Percentiles rank a stretch among this genome's conserved stretches.
phyloP scores from a whole-genome alignment of 2,797 vertebrate species.

The Epinephelus coioides region DNA sequence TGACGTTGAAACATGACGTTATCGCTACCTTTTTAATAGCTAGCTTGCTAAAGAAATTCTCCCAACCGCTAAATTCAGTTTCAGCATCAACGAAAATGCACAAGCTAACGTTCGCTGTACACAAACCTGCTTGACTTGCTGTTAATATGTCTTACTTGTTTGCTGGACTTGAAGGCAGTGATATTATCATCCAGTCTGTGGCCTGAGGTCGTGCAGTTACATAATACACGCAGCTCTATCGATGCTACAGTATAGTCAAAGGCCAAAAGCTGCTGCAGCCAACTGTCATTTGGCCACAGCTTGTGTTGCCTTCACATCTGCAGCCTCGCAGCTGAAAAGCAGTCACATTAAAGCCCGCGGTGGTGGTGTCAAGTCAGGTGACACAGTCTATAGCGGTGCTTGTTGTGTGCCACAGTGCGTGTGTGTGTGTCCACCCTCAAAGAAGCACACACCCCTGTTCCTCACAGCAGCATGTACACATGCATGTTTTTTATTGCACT shows the following conservation, averaged over 20 bases:
- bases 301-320: constrained; percentile 19
- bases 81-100: too few relatives aligned
- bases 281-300: constrained; percentile 24
- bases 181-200: constrained; percentile 18
- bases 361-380: constrained; percentile 70
- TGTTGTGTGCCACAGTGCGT: constrained; percentile 35
- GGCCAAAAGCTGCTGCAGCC: constrained; percentile 38
- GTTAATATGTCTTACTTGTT: neutral
- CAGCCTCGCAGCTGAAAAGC: constrained; percentile 1
- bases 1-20: neutral
- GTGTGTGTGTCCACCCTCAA: constrained; percentile 65
- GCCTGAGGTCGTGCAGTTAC: constrained; percentile 51
- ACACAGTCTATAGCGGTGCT: constrained; percentile 24
- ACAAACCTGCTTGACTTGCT: neutral
- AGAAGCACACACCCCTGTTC: constrained; percentile 57
- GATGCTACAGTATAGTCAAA: constrained; percentile 37
- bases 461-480: constrained; percentile 9
- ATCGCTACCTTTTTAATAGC: neutral
- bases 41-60: neutral
- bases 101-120: neutral
- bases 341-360: constrained; percentile 13
- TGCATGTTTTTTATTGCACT: constrained; percentile 13
- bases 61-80: too few relatives aligned
- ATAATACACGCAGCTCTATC: constrained; percentile 47
- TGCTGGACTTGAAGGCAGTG: neutral